Conservation (phyloP, 2,113 vertebrate species). For the Antechinus flavipes region DNA sequence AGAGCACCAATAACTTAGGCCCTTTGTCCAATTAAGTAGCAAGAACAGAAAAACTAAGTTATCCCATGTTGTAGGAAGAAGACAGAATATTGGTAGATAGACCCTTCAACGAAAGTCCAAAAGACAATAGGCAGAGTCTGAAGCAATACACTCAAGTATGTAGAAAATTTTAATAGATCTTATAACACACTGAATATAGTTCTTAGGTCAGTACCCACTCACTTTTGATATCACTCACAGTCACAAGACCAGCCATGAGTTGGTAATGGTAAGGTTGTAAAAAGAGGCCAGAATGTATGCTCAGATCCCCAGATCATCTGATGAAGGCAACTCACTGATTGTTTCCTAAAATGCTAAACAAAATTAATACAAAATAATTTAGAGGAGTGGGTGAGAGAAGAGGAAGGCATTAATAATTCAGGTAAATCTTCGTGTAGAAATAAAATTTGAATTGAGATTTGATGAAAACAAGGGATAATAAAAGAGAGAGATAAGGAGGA, state of each 20-base stretch:
- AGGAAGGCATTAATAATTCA: neutral
- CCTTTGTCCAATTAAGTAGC: neutral
- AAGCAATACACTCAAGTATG: too few relatives aligned
- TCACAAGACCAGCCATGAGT: neutral
- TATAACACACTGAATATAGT: too few relatives aligned
- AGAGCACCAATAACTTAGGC: neutral
- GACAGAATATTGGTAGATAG: neutral
- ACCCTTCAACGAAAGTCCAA: neutral
- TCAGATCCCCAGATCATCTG: neutral
- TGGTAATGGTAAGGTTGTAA: neutral
- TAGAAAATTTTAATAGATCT: too few relatives aligned
- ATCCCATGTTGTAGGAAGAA: neutral
- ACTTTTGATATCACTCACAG: neutral
- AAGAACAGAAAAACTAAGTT: neutral
- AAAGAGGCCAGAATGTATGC: neutral
- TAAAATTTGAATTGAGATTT: neutral
- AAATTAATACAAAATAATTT: neutral
- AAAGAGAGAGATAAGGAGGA: neutral
- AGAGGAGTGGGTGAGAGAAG: neutral
- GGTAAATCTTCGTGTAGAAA: neutral
- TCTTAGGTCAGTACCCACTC: neutral
- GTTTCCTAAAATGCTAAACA: neutral
- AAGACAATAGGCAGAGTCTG: too few relatives aligned
- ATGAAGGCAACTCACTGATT: too few relatives aligned
- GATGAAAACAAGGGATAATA: neutral